Percentiles rank a stretch among this genome's conserved stretches.
Conservation (phyloP, 2,888 invertebrate species). For the Plagiodera versicolora region DNA sequence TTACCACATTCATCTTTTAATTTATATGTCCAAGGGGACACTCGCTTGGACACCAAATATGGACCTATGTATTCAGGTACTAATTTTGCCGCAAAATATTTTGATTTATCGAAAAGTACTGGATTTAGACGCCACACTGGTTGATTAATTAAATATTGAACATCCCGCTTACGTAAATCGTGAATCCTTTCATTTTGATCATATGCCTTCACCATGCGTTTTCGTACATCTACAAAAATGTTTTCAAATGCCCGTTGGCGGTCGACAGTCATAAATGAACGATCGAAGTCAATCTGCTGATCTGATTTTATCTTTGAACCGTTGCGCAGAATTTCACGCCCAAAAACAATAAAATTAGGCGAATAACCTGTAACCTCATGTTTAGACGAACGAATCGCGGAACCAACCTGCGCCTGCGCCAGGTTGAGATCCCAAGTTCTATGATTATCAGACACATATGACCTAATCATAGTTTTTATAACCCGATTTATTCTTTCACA, state of each 20-base stretch:
- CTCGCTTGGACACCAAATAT: neutral
- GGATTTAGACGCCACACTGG: neutral
- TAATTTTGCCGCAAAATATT: neutral
- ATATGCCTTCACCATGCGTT: neutral
- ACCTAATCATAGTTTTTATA: constrained; percentile 41
- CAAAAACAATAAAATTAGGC: neutral
- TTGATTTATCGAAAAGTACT: neutral
- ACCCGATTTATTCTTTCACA: constrained; percentile 42
- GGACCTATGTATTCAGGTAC: neutral
- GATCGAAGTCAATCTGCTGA: no score
- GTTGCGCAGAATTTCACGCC: no score
- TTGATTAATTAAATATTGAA: neutral
- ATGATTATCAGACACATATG: constrained; percentile 19
- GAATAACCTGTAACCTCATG: no score
- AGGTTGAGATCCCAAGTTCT: neutral
- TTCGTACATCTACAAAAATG: neutral
- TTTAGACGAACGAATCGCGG: neutral
- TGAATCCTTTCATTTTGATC: neutral
- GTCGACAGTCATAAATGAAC: no score
- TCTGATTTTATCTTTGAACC: no score
- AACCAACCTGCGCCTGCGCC: neutral
- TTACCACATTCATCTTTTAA: neutral
- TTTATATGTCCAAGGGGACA: neutral
- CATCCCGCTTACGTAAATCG: neutral
- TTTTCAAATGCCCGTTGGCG: neutral